Conservation (phyloP, 2,888 invertebrate species). For the Stictocephala bisonia region DNA sequence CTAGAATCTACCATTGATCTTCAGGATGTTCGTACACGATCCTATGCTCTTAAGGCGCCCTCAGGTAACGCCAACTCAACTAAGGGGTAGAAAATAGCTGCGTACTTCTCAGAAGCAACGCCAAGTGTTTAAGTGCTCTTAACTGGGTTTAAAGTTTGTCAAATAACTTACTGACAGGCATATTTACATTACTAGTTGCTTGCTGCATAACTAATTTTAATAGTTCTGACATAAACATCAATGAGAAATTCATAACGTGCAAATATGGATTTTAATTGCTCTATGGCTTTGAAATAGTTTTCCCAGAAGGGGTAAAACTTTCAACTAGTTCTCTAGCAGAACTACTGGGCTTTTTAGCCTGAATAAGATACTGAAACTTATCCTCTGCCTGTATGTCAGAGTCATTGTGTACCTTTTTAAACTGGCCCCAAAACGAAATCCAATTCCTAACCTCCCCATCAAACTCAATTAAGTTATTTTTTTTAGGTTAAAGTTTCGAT, state of each 20-base stretch:
- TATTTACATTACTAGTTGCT: conserved; percentile 47
- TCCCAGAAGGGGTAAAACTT: conserved; percentile 56
- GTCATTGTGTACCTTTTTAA: conserved; percentile 57
- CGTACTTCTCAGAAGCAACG: conserved; percentile 58
- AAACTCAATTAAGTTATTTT: conserved; percentile 57
- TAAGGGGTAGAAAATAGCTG: conserved; percentile 60
- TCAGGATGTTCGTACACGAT: conserved; percentile 39
- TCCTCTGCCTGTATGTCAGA: conserved; percentile 48
- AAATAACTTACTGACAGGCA: conserved; percentile 51
- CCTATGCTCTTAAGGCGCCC: conserved; percentile 57
- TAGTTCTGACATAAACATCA: too few relatives aligned
- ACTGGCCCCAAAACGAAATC: conserved; percentile 58
- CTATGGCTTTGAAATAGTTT: conserved; percentile 58
- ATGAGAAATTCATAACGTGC: conserved; percentile 57
- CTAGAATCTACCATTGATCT: too few relatives aligned
- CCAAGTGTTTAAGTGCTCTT: conserved; percentile 58
- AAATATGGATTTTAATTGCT: conserved; percentile 52
- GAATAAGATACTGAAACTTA: conserved; percentile 58
- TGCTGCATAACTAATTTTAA: conserved; percentile 58
- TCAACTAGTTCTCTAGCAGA: conserved; percentile 57
- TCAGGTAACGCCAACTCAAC: conserved; percentile 60
- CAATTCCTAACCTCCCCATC: conserved; percentile 55
- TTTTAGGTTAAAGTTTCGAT: too few relatives aligned
- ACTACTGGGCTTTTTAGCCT: conserved; percentile 45
- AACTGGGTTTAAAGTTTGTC: conserved; percentile 60